Evolutionary conservation across 1,140 invertebrate genomes (phyloP).

Genomic region (Cotesia glomerata): DNA sequence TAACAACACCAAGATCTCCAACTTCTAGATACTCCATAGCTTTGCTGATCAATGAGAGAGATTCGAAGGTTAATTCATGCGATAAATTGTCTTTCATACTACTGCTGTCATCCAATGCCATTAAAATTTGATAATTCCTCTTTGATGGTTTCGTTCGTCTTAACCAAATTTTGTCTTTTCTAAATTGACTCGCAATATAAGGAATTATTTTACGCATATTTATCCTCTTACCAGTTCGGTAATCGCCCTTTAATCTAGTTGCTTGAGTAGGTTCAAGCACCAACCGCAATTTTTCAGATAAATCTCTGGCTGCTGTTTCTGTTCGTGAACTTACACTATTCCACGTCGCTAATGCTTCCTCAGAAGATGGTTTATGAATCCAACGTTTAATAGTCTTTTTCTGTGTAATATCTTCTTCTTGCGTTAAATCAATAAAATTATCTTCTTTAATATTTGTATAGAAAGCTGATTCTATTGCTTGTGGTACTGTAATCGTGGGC

Average conservation of each 20-base stretch:
- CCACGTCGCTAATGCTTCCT: constrained; percentile 66
- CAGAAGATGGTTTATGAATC: constrained; percentile 59
- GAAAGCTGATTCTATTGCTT: constrained; percentile 75
- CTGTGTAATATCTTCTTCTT: constrained; percentile 54
- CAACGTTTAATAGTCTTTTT: constrained; percentile 66
- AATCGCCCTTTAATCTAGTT: constrained; percentile 91
- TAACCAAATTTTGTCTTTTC: constrained; percentile 99
- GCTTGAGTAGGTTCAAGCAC: constrained; percentile 95
- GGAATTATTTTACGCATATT: constrained; percentile 99
- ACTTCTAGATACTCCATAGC: constrained; percentile 92
- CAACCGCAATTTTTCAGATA: constrained; percentile 92
- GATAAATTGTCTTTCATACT: constrained; percentile 91
- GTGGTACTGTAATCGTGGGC: constrained; percentile 69
- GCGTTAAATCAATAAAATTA: no score
- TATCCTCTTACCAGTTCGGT: constrained; percentile 93
- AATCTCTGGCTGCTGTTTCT: constrained; percentile 77
- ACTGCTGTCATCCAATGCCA: constrained; percentile 97
- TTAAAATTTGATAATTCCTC: constrained; percentile 93
- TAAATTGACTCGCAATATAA: constrained; percentile 98
- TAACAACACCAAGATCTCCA: constrained; percentile 88
- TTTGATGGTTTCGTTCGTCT: constrained; percentile 94
- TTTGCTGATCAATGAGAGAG: constrained; percentile 89
- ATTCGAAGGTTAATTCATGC: constrained; percentile 92
- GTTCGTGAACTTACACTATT: constrained; percentile 68
- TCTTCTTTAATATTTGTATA: constrained; percentile 60